These are phyloP conservation scores for Uria lomvia DNA, from an alignment of 2,113 vertebrate genomes.

Conservation along the genomic window DNA sequence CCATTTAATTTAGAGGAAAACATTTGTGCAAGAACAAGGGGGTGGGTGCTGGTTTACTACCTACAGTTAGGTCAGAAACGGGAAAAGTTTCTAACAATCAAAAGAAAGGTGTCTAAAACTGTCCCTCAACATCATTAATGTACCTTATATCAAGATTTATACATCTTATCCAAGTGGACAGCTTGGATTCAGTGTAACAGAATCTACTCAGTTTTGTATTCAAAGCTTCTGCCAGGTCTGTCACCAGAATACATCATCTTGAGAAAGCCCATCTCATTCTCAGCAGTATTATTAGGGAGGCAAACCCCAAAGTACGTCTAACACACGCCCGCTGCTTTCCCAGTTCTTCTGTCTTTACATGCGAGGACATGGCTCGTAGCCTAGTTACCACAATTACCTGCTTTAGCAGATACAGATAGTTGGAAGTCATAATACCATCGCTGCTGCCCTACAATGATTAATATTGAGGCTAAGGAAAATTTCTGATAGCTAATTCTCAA, in stretches of 20 bases:
- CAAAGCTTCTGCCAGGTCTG: background rate
- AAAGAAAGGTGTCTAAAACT: background rate
- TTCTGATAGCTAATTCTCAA: background rate
- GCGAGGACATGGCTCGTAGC: accelerated
- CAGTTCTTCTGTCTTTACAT: background rate
- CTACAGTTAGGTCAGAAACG: background rate
- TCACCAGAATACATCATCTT: background rate
- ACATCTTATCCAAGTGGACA: background rate
- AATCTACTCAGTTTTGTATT: background rate
- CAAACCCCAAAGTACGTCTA: background rate
- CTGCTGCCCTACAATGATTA: background rate
- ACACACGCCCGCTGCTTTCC: background rate
- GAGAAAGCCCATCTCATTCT: background rate
- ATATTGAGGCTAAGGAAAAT: background rate
- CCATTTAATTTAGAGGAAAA: background rate
- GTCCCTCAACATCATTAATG: background rate
- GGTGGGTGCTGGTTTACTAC: background rate
- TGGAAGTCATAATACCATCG: background rate
- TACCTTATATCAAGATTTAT: background rate
- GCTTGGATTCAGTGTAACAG: background rate
- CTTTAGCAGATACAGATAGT: background rate
- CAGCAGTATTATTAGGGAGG: accelerated
- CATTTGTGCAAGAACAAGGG: background rate
- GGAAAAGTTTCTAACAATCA: background rate
- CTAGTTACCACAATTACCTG: background rate